Evolutionary conservation across 2,888 invertebrate species (phyloP).

Genomic region (Dryomyza anilis): DNA sequence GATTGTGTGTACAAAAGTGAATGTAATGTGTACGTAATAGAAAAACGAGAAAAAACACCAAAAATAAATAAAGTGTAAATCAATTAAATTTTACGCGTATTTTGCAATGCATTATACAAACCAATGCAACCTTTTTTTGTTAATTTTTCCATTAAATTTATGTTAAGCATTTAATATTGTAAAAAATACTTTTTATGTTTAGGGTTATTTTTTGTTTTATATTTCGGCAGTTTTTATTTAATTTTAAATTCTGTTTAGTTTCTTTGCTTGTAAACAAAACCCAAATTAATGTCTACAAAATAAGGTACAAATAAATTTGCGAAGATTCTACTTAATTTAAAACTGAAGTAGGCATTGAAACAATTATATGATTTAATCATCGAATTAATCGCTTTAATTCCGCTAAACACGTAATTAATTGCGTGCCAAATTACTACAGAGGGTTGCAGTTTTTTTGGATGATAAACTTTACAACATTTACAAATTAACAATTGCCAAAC

Average conservation of each 20-base stretch:
- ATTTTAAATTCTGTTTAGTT: constrained; percentile 22
- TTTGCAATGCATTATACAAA: neutral
- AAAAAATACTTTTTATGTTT: neutral
- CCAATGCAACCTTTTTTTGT: neutral
- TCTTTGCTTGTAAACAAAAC: constrained; percentile 21
- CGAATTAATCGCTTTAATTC: too few species aligned
- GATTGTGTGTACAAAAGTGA: neutral
- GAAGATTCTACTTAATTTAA: too few species aligned
- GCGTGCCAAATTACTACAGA: too few species aligned
- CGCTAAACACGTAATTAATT: too few species aligned
- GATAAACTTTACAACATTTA: too few species aligned
- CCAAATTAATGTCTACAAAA: constrained; percentile 17
- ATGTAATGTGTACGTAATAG: neutral
- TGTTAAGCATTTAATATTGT: too few species aligned
- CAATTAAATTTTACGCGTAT: constrained; percentile 12
- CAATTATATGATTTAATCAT: too few species aligned
- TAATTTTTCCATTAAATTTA: neutral
- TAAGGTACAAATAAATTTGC: too few species aligned
- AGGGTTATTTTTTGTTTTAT: neutral
- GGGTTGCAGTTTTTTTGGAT: too few species aligned
- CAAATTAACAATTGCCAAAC: too few species aligned
- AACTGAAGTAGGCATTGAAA: too few species aligned
- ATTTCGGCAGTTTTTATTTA: neutral
- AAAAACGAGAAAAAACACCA: neutral
- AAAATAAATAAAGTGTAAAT: constrained; percentile 22